A percentile compares a stretch with the other conserved stretches of the same genome.
phyloP scores from a whole-genome alignment of 1,140 invertebrate genomes.

The Nebria ingens region DNA sequence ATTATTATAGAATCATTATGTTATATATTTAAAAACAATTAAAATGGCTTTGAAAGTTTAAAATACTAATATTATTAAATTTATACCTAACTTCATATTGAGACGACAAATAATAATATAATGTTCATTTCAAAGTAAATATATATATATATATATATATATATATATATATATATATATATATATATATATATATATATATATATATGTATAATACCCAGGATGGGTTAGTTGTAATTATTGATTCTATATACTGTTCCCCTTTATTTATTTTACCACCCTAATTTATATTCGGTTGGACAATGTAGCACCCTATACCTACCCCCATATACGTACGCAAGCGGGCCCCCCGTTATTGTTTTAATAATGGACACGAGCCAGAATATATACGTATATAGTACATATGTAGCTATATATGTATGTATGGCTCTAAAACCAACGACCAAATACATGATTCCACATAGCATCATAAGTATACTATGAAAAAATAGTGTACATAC shows the following conservation, averaged over 20 bases:
- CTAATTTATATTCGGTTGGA: constrained; percentile 28
- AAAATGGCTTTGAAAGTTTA: too few relatives aligned
- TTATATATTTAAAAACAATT: too few relatives aligned
- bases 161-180: neutral
- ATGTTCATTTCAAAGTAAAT: neutral
- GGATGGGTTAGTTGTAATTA: constrained; percentile 25
- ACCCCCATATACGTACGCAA: neutral
- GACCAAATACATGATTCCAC: too few relatives aligned
- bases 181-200: neutral
- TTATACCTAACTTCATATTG: too few relatives aligned
- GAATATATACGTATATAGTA: too few relatives aligned
- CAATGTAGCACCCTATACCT: constrained; percentile 13
- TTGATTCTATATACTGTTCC: constrained; percentile 25
- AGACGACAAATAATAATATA: too few relatives aligned
- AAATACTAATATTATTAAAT: too few relatives aligned
- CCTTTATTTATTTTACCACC: constrained; percentile 33
- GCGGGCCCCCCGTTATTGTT: neutral
- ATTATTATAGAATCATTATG: too few relatives aligned
- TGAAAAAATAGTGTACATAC: too few relatives aligned
- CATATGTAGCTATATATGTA: too few relatives aligned
- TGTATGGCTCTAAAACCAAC: too few relatives aligned
- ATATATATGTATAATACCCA: neutral
- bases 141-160: constrained; percentile 1
- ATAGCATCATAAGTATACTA: too few relatives aligned
- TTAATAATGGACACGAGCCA: neutral